Evolutionary conservation across 2,888 invertebrate genomes (phyloP), one percentile per base, ranked within the genome.

Genomic region (Amiota minor): DNA sequence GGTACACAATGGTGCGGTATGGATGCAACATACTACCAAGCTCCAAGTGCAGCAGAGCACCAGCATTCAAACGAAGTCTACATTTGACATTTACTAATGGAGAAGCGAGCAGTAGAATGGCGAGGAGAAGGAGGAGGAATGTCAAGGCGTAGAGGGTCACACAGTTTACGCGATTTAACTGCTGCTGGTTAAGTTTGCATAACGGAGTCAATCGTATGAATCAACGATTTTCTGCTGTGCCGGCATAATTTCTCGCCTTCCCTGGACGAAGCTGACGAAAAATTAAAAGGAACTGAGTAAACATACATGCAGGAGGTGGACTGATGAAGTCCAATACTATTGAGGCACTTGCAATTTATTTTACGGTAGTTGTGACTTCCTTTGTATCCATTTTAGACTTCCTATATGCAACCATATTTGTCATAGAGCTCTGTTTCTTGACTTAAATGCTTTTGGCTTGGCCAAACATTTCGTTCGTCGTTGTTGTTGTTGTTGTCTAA

Each of bases 161-260:
- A 83, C 82, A 83, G 85, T 85, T 83, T 83, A 83, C 83, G 76
- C 85, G 83, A 83, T 83, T 83, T 83, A 82, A 35, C 35, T 35
- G 35, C 83, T 77, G 77, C 72, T 81, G 79, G 80, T 85, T 76
- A 73, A 78, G 83, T 85, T 83, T 83, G 81, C 82, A 83, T 74
- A 77, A 78, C 83, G 78, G 81, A 85, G 81, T 85, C 85, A 79
- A 83, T 78, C 83, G 80, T 76, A 83, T 85, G 85, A 85, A 85
- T 85, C 83, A 82, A 82, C 82, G 81, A 85, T 81, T 83, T 83
- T 81, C 80, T 81, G 85, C 82, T 75, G 80, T 76, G 79, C 77
- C 76, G 77, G 80, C 87, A 83, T 85, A 84, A 86, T 82, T 86
- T 83, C 79, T 74, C n/a, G 35, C 35, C 35, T 35, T 35, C 35